Percentiles rank a stretch among this genome's conserved stretches.
Evolutionary conservation across 2,113 vertebrate species (phyloP).

Genomic region (Cyprinodon tularosa): DNA sequence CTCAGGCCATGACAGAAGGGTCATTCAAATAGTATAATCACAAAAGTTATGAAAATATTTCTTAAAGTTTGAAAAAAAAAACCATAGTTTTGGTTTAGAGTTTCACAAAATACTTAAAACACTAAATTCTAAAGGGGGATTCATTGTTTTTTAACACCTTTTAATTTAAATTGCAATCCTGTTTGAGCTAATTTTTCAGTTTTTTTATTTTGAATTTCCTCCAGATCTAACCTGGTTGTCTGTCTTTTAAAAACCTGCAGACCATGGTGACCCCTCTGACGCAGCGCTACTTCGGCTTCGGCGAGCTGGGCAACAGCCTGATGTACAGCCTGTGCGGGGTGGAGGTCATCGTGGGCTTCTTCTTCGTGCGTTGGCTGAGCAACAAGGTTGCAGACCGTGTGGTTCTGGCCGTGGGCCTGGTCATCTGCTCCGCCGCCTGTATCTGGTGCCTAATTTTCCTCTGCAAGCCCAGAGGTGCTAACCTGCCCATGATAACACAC

Average conservation of each 20-base stretch:
- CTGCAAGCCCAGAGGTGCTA: conserved; percentile 80
- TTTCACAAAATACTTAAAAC: no score
- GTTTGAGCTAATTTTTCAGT: neutral
- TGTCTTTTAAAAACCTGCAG: conserved; percentile 58
- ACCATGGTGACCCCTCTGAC: conserved; percentile 88
- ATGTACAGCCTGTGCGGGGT: conserved; percentile 87
- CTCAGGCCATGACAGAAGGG: no score
- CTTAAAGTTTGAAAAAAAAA: no score
- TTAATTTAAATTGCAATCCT: neutral
- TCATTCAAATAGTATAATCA: no score
- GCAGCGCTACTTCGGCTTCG: conserved; percentile 82
- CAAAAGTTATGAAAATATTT: no score
- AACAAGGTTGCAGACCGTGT: conserved; percentile 76
- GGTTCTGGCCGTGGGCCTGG: conserved; percentile 78
- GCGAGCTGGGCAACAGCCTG: conserved; percentile 86
- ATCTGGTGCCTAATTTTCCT: conserved; percentile 86
- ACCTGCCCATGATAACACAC: conserved; percentile 35
- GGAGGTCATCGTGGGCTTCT: conserved; percentile 86
- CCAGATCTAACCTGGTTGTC: neutral
- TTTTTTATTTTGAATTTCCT: neutral
- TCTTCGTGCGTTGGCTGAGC: conserved; percentile 85
- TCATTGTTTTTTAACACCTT: neutral
- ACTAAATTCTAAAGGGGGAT: no score
- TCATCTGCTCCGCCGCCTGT: conserved; percentile 83
- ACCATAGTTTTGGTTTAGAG: no score